These are phyloP conservation scores for Burhinus bistriatus DNA, from an alignment of 2,113 vertebrate genomes.

Conservation along the genomic window DNA sequence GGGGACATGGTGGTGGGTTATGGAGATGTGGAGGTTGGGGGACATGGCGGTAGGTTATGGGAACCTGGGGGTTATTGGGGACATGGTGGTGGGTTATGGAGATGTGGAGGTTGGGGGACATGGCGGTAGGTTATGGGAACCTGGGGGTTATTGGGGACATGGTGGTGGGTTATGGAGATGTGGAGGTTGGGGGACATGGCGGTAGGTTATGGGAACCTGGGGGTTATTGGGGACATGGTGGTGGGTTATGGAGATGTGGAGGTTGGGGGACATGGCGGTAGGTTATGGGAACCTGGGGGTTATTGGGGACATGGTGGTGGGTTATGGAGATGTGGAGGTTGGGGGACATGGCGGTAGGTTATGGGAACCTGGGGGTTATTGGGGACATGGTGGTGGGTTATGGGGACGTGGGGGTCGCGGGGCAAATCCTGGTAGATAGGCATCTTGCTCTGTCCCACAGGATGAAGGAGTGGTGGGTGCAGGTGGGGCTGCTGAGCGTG, in stretches of 20 bases:
- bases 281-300: not conserved
- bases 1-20: not conserved
- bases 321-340: not conserved
- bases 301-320: not conserved
- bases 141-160: not conserved
- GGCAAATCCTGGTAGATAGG: rapidly evolving
- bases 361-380: not conserved
- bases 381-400: rapidly evolving
- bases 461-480: conserved; percentile 95
- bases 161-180: rapidly evolving
- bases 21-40: not conserved
- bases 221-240: not conserved
- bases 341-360: not conserved
- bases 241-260: not conserved
- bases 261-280: rapidly evolving
- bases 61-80: too few species aligned
- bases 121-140: not conserved
- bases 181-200: too few species aligned
- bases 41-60: not conserved
- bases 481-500: conserved; percentile 82
- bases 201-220: too few species aligned
- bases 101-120: too few species aligned
- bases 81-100: not conserved
- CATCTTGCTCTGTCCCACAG: not conserved
- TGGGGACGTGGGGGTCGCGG: rapidly evolving